Evolutionary conservation across 2,797 vertebrate species (phyloP), one percentile per base, ranked within the genome.

Genomic region (Mus caroli): DNA sequence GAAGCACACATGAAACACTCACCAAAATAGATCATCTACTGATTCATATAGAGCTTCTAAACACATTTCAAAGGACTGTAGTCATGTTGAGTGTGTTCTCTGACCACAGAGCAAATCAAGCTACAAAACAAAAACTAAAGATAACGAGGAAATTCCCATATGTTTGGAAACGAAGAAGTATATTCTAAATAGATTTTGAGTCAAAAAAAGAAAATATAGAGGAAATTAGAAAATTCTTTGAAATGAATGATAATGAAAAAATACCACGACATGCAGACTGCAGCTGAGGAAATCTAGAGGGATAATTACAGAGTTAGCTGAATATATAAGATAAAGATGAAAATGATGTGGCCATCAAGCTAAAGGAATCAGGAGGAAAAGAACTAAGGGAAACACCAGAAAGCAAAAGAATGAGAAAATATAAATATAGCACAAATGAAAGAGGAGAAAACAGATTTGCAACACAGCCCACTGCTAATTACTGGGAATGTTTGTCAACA

Each of bases 11-110:
- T 95, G 71, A 90, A 95, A 92, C 52, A 64, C 52, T 88, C 94
- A 92, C 94, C 80, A 88, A 96, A 97, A 95, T 75, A 93, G 94
- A 93, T 97, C 71, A 80, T 96, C 76, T 95, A 62, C 83, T 93
- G 92, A 92, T 94, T 96, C 52, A 77, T 54, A 92, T 84, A 93
- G 90, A 96, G 94, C 94, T 31, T 87, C 64, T 87, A 94, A 95
- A 91, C 71, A 92, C 83, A 95, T 97, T 95, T 95, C 93, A 93
- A 88, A 90, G 62, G 88, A 91, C 86, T 83, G 26, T 87, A 92
- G 62, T 89, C 91, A 92, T 79, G 77, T 73, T 91, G 19, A 94
- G 37, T 91, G 34, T 92, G 24, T 91, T 90, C 75, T 84, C 76
- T 96, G 92, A 94, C 67, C 90, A 93, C 80, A 95, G 76, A 93